phyloP scores from a whole-genome alignment of 2,888 invertebrate genomes.

The Microctonus brassicae region DNA sequence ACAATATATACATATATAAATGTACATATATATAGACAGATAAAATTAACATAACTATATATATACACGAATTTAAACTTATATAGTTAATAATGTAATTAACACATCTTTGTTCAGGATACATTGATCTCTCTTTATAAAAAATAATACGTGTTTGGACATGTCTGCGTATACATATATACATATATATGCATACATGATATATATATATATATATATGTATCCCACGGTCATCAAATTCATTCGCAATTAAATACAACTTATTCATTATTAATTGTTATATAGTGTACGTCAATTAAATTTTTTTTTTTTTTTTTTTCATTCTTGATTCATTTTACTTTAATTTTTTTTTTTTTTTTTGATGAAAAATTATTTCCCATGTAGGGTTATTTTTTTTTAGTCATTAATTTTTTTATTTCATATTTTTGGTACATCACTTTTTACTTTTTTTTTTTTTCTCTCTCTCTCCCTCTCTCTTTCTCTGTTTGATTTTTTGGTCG shows the following conservation, averaged over 20 bases:
- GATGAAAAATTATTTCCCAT: neutral
- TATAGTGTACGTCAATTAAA: neutral
- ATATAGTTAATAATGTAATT: conserved; percentile 31
- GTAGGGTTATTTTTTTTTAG: neutral
- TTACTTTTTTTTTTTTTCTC: neutral
- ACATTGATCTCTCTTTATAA: neutral
- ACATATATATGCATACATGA: too few species aligned
- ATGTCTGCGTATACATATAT: too few species aligned
- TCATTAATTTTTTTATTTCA: neutral
- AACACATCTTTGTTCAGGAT: conserved; percentile 33
- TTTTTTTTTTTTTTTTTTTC: neutral
- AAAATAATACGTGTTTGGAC: neutral
- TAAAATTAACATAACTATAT: too few species aligned
- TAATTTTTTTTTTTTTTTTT: neutral
- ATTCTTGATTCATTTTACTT: neutral
- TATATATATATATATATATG: neutral
- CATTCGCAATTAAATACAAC: conserved; percentile 13
- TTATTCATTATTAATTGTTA: conserved; percentile 5
- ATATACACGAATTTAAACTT: neutral
- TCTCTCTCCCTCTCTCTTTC: neutral
- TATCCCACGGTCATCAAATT: conserved; percentile 20
- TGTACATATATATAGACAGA: neutral
- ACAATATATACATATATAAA: neutral
- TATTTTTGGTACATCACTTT: neutral
- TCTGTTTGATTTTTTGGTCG: neutral